These are phyloP conservation scores for Doris montereyensis DNA, from an alignment of 2,888 invertebrate genomes.

Conservation along the genomic window DNA sequence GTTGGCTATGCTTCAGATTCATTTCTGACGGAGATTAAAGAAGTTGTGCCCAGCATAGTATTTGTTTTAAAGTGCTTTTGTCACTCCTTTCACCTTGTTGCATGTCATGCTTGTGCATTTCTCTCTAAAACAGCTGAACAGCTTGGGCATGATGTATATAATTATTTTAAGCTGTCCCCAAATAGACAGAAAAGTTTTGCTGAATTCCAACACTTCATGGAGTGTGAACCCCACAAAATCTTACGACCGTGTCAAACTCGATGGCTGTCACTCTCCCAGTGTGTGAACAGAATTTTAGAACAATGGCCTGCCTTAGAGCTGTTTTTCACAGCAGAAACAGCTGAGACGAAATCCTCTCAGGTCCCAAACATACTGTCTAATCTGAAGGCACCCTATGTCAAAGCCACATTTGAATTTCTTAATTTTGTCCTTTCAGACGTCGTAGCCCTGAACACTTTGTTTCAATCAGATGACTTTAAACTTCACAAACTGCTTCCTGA, in stretches of 20 bases:
- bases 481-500: neutral
- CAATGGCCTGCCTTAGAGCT: conserved; percentile 46
- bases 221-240: conserved; percentile 22
- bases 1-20: conserved; percentile 4
- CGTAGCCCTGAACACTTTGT: neutral
- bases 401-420: conserved; percentile 1
- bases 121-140: conserved; percentile 8
- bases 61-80: conserved; percentile 2
- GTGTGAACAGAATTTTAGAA: conserved; percentile 40
- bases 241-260: conserved; percentile 36
- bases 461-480: conserved; percentile 1
- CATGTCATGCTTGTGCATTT: conserved; percentile 1
- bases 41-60: neutral
- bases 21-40: conserved; percentile 2
- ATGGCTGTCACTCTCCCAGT: conserved; percentile 45
- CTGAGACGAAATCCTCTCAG: neutral
- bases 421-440: neutral
- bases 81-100: neutral
- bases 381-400: neutral
- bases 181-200: neutral
- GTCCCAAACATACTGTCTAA: neutral
- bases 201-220: conserved; percentile 23
- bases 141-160: neutral
- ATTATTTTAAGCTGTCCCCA: conserved; percentile 7
- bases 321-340: conserved; percentile 36